Conservation (phyloP, 2,888 invertebrate species). For the Hypercompe scribonia region DNA sequence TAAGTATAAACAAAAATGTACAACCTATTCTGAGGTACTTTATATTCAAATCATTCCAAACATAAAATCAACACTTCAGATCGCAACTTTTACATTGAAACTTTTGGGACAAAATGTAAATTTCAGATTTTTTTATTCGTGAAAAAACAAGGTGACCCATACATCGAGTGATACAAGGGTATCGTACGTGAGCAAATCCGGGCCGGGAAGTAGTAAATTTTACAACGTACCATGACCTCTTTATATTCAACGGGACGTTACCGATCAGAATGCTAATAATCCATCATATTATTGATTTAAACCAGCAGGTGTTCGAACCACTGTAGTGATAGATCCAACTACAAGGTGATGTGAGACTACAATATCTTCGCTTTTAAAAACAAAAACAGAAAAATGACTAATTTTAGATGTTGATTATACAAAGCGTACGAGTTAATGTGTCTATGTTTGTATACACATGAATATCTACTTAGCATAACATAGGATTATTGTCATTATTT, state of each 20-base stretch:
- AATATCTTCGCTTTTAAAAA: too few relatives aligned
- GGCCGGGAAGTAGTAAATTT: constrained; percentile 47
- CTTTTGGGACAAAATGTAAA: constrained; percentile 43
- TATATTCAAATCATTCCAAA: constrained; percentile 32
- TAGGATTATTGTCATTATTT: too few relatives aligned
- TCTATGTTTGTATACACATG: too few relatives aligned
- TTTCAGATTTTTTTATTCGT: constrained; percentile 32
- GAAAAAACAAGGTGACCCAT: constrained; percentile 37
- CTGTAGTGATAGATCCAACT: too few relatives aligned
- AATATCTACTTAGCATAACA: too few relatives aligned
- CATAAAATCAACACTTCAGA: constrained; percentile 36
- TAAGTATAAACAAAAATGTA: not conserved
- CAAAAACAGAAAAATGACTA: too few relatives aligned
- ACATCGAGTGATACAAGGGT: constrained; percentile 41
- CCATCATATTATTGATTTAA: not conserved
- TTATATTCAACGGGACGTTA: constrained; percentile 14
- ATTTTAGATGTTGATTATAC: too few relatives aligned
- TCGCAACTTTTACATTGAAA: constrained; percentile 43
- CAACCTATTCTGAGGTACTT: constrained; percentile 13
- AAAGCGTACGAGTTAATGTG: too few relatives aligned
- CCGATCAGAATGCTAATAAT: not conserved
- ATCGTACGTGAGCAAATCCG: constrained; percentile 42
- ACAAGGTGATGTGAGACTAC: too few relatives aligned
- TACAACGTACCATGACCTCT: constrained; percentile 13
- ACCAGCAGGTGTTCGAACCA: too few relatives aligned